Base-by-base conservation (phyloP, 2,888 invertebrate genomes). In the Diarsia mendica region DNA sequence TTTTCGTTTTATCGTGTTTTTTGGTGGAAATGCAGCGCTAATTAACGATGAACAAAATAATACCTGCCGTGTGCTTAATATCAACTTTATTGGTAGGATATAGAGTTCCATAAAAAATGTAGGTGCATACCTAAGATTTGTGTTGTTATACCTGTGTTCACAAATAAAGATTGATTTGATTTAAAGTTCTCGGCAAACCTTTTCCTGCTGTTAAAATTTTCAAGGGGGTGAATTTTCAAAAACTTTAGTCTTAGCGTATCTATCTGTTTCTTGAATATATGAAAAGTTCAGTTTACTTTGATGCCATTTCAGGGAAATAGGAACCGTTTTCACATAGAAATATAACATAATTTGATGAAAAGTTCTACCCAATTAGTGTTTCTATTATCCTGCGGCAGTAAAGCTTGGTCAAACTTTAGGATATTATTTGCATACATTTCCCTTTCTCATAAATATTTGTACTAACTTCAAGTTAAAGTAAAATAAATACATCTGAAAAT, bases 1-100 rank as follows among this genome's bases (percentile, higher is more conserved):
- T 39, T 80, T 69, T 77, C 58, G 51, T 66, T 67, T 71, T 76
- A 58, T 65, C 44, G 18, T 65, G 49, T 20, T 65, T 65, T 61
- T 67, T n/a, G 39, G 73, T 73, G 46, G 20, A 67, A 71, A 71
- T 64, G 20, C 20, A 51, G 15, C n/a, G 9, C 13, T 39, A 39
- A 39, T 6, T 39, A 6, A n/a, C n/a, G n/a, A n/a, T n/a, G n/a
- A 39, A 5, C 3, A 39, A 39, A 39, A 6, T 39, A 39, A 39
- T 39, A 39, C 39, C 39, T 6, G 39, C 39, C 39, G 39, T 39
- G 39, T n/a, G n/a, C n/a, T n/a, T n/a, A n/a, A n/a, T n/a, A 39
- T 6, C 39, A 39, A 39, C 39, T 39, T 39, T 39, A 39, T 39
- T 39, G 0, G 39, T 39, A 39, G 39, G 39, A 8, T 8, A 6